Base-by-base conservation (phyloP, 2,113 vertebrate genomes). In the Psophia crepitans region DNA sequence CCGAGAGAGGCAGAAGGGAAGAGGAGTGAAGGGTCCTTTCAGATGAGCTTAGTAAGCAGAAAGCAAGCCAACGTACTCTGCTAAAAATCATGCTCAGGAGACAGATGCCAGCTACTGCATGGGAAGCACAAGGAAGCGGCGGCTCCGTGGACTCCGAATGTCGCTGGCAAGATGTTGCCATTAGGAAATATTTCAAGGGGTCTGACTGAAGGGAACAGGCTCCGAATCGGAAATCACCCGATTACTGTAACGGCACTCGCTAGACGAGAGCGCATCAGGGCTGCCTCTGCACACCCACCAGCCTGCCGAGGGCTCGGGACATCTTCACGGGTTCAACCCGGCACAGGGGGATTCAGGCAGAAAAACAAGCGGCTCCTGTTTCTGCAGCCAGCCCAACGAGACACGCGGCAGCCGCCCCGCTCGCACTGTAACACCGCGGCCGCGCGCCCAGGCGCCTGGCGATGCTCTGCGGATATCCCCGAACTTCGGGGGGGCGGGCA, bases 1-100 rank as follows among this genome's bases (percentile, higher is more conserved):
- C 9, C 16, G 32, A 44, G 54, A 24, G 20, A 49, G 10, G 22
- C 11, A 2, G 35, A 8, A 41, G n/a, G 19, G 33, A 70, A 57
- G 23, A 26, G 51, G 21, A 58, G 63, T 9, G 5, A 60, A 88
- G 46, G 63, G 68, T 82, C 35, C 96, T 93, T 61, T 49, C 37
- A 12, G 60, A 84, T 4, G 73, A 87, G 96, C 96, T 97, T 81
- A 94, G 78, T 57, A 89, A 96, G 95, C 95, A 87, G 80, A 94
- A 95, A 74, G 16, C 84, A 53, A 96, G 92, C 91, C 86, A 92
- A 46, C 20, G 35, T 3, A 57, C 91, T 91, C 96, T 26, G 94
- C 83, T 69, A 13, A 51, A 90, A 91, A 81, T 35, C 95, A 71
- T 53, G 22, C 93, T 70, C 63, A 54, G 80, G 43, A 91, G 73